Evolutionary conservation across 2,888 invertebrate genomes (phyloP).

Genomic region (Suillia variegata): DNA sequence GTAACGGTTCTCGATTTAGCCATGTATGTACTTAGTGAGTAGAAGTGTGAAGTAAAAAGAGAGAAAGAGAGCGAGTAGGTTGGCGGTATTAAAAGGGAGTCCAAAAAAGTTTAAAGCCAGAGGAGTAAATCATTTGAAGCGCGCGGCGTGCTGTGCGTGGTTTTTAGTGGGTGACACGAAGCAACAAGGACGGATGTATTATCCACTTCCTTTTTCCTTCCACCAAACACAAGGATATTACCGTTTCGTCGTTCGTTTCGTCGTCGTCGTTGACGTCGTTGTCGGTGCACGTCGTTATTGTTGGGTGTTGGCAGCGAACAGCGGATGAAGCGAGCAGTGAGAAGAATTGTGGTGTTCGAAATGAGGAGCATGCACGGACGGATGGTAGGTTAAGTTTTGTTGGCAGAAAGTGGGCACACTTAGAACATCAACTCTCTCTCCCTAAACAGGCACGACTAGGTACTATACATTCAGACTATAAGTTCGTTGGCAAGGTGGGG

Average conservation of each 20-base stretch:
- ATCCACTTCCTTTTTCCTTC: slow-evolving; percentile 64
- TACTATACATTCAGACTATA: no score
- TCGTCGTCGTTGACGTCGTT: slow-evolving; percentile 32
- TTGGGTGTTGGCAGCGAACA: slow-evolving; percentile 27
- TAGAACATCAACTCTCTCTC: not conserved
- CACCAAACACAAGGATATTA: slow-evolving; percentile 63
- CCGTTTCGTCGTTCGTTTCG: slow-evolving; percentile 58
- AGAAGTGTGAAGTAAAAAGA: no score
- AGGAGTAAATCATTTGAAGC: slow-evolving; percentile 32
- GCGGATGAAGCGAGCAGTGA: no score
- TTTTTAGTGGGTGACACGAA: slow-evolving; percentile 62
- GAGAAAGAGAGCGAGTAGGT: no score
- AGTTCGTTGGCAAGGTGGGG: no score
- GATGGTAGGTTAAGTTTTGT: not conserved
- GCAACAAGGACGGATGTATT: slow-evolving; percentile 64
- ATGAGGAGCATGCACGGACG: not conserved
- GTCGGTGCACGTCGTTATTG: no score
- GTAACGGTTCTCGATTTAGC: slow-evolving; percentile 53
- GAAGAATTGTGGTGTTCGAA: no score
- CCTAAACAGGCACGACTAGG: no score
- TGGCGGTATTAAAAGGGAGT: no score
- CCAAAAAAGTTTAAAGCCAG: no score
- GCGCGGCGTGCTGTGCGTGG: slow-evolving; percentile 44
- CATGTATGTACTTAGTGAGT: no score
- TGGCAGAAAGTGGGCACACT: not conserved